phyloP scores from a whole-genome alignment of 2,888 invertebrate genomes.

The Drosophila nigricruria region DNA sequence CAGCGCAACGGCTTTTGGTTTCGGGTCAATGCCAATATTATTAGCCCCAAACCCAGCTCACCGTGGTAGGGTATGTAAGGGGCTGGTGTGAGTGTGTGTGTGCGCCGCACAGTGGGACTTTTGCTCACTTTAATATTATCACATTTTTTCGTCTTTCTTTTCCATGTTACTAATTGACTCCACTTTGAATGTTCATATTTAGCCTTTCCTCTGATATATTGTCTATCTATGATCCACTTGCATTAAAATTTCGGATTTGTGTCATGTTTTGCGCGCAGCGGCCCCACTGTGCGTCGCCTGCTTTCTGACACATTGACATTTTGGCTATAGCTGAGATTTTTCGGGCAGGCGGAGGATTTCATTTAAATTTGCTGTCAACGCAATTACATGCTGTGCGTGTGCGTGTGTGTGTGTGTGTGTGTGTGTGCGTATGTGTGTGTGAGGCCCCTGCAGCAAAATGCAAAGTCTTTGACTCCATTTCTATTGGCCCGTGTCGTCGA shows the following conservation, averaged over 20 bases:
- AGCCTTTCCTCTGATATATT: no score
- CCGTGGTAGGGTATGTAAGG: neutral
- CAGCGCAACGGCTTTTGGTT: conserved; percentile 52
- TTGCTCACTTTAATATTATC: no score
- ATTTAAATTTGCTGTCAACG: conserved; percentile 77
- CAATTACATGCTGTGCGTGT: conserved; percentile 18
- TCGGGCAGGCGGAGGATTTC: conserved; percentile 58
- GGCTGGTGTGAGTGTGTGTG: neutral
- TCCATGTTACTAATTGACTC: no score
- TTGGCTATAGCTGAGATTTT: conserved; percentile 35
- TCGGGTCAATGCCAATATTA: conserved; percentile 76
- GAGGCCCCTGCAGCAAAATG: conserved; percentile 14
- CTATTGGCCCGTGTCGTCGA: conserved; percentile 20
- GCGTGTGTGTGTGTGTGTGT: conserved; percentile 1
- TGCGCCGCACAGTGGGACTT: neutral
- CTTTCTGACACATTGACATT: conserved; percentile 76
- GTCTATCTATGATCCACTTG: no score
- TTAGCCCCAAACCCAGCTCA: conserved; percentile 49
- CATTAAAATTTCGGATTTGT: neutral
- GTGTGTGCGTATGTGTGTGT: conserved; percentile 7
- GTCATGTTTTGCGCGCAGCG: fast-evolving
- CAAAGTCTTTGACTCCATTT: conserved; percentile 16
- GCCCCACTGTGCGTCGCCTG: conserved; percentile 51
- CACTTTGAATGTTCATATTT: no score
- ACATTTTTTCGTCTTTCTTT: no score